Evolutionary conservation across 2,888 invertebrate genomes (phyloP), one percentile per base, ranked within the genome.

Genomic region (Lordiphosa fenestrarum): DNA sequence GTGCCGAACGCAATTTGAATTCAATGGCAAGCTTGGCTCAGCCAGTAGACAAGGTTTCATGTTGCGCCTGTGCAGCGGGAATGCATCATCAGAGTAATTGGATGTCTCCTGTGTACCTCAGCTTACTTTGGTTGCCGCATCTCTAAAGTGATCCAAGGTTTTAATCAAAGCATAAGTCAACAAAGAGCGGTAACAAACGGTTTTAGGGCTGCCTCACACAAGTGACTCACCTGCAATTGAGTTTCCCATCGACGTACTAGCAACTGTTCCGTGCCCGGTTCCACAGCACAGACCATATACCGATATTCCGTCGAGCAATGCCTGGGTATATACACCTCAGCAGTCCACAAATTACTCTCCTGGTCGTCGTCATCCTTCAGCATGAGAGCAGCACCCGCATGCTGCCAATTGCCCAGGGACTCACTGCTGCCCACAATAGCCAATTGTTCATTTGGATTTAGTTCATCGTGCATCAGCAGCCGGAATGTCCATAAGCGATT

Each of bases 211-310:
- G 15, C 15, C 15, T 15, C 15, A 15, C 15, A 15, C 1, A 15
- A 1, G 15, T 15, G 15, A 15, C 6, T 10, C 21, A 60, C 60
- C 60, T 90, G 89, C 69, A 94, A 89, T 85, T 94, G 93, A 0
- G 95, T 94, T 89, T 97, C 97, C 96, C 96, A 97, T 61, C 91
- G 91, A 7, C 94, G 91, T 10, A 96, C 92, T 60, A 94, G 91
- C 7, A 93, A 88, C 50, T 86, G 82, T 58, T 87, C 86, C 3
- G 82, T 78, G 35, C 91, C 90, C 61, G 94, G 93, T 85, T 94
- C 91, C 12, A 93, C 84, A 42, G 93, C 91, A 86, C 95, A 94
- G 61, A 95, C 91, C 71, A 94, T 93, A 88, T 95, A 97, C 35
- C 97, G 92, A 88, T 94, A 96, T 40, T 92, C 91, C 7, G 96